Evolutionary conservation across 2,797 vertebrate species (phyloP), one percentile per base, ranked within the genome.

Genomic region (Siniperca obscura): DNA sequence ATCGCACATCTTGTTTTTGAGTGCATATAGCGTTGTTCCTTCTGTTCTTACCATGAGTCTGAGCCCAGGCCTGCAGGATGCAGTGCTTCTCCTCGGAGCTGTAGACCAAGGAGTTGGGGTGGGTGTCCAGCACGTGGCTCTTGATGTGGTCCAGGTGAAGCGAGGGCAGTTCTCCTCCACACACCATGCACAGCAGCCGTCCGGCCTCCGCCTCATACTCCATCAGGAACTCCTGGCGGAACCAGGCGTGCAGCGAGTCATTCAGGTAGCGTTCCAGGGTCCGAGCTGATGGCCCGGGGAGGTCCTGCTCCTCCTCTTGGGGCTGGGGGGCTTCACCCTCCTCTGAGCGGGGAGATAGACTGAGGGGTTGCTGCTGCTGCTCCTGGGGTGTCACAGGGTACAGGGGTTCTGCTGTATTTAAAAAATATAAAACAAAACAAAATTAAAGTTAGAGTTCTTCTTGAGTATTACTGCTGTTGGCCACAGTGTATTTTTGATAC

Each of bases 211-310:
- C 96, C 87, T 98, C 96, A n/a, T 97, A 98, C 90, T 98, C 97
- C 97, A 98, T 97, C 87, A 98, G 95, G 92, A 97, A 98, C 95
- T 98, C 97, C 62, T 97, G 96, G 53, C 96, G 96, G 89, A 98
- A 97, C 97, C 97, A 98, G 86, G 96, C 96, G 57, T 98, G 97
- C 90, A 98, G 92, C 7, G 97, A 97, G 87, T 98, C 96, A 27
- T 98, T 98, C 89, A 98, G 95, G 87, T 97, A 97, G 82, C 96
- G 95, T 55, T 98, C 97, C 90, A 98, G 81, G n/a, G 94, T 95
- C 70, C 69, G 85, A 0, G 91, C 90, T 9, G 92, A 89, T 8
- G 93, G 95, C 11, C 95, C 92, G 0, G 94, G 34, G 46, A 74
- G 50, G 77, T 90, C 94, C 91, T 88, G 92, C 64, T 86, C 87